Percentiles rank a stretch among this genome's conserved stretches.
Evolutionary conservation across 2,888 invertebrate genomes (phyloP).

Genomic region (Tineola bisselliella): DNA sequence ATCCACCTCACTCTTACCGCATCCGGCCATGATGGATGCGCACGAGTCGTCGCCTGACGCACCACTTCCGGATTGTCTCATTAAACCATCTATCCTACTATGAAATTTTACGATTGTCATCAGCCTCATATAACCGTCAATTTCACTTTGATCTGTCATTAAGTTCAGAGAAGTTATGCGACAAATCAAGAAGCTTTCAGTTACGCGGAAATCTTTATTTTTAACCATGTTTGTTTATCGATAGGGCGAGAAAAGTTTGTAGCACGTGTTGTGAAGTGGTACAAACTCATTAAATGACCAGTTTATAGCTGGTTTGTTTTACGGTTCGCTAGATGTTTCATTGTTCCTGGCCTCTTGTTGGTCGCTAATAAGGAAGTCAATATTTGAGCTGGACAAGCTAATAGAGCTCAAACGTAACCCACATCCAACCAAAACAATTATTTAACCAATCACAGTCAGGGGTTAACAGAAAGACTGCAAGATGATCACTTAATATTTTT

Average conservation of each 20-base stretch:
- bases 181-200: conserved; percentile 8
- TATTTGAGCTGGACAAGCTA: conserved; percentile 40
- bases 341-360: conserved; percentile 37
- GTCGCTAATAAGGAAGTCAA: conserved; percentile 62
- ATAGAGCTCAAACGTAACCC: conserved; percentile 5
- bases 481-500: too few relatives aligned
- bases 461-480: too few relatives aligned
- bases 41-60: conserved; percentile 29
- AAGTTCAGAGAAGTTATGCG: not conserved
- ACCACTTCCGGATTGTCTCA: conserved; percentile 31
- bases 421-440: not conserved
- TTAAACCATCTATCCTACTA: conserved; percentile 25
- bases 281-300: conserved; percentile 8
- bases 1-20: conserved; percentile 28
- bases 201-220: conserved; percentile 8
- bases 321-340: conserved; percentile 40
- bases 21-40: conserved; percentile 35
- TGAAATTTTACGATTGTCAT: conserved; percentile 36
- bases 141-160: conserved; percentile 35
- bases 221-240: not conserved
- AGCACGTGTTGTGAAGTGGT: conserved; percentile 5
- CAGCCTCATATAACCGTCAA: conserved; percentile 23
- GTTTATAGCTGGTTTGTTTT: conserved; percentile 28
- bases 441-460: not conserved
- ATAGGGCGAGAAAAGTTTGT: not conserved